Evolutionary conservation across 2,113 vertebrate species (phyloP).

Genomic region (Turdus rufiventris): DNA sequence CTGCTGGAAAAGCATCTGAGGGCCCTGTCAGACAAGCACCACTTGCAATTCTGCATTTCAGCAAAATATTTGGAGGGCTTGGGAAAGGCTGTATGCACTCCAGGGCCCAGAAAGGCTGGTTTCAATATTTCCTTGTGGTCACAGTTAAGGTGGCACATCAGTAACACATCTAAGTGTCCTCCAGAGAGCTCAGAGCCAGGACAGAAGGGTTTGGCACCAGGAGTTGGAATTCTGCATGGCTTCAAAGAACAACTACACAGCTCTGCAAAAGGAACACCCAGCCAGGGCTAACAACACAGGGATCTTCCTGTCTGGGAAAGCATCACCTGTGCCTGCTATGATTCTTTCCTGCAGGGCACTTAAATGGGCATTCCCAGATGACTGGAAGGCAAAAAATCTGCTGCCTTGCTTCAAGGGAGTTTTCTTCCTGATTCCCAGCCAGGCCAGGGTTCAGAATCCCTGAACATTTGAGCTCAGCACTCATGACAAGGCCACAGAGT

Average conservation of each 20-base stretch:
- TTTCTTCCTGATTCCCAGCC: background rate
- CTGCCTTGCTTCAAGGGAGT: background rate
- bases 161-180: background rate
- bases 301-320: background rate
- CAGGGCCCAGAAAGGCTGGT: background rate
- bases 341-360: background rate
- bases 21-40: background rate
- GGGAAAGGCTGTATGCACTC: background rate
- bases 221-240: background rate
- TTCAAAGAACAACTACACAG: background rate
- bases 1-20: background rate
- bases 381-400: background rate
- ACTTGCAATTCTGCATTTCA: background rate
- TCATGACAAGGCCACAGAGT: background rate
- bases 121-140: background rate
- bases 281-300: background rate
- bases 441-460: background rate
- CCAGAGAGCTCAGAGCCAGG: background rate
- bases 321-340: background rate
- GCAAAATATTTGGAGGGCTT: background rate
- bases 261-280: background rate
- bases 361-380: background rate
- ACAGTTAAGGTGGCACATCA: background rate
- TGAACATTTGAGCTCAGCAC: background rate
- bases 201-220: background rate